phyloP scores from a whole-genome alignment of 1,140 invertebrate species.

The Cherax quadricarinatus region DNA sequence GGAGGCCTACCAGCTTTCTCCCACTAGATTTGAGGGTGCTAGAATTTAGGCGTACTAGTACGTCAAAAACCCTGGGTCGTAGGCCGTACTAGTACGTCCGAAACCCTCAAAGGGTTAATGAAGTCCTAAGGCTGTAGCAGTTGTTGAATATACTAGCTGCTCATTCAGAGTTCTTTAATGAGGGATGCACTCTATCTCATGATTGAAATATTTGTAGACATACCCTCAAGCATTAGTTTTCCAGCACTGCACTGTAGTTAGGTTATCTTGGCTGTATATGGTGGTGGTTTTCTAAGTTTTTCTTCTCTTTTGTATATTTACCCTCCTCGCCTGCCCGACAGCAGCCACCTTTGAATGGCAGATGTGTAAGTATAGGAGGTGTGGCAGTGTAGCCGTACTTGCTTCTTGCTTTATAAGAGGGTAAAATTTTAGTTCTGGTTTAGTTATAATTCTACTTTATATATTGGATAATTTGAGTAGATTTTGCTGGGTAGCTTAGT shows the following conservation, averaged over 20 bases:
- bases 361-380: slow-evolving; percentile 64
- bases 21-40: no score
- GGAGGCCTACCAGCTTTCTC: no score
- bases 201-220: background rate
- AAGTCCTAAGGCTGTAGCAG: background rate
- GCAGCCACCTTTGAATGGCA: slow-evolving; percentile 64
- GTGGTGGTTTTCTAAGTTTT: slow-evolving; percentile 69
- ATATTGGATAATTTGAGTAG: no score
- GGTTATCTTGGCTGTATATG: slow-evolving; percentile 45
- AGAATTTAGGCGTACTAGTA: no score
- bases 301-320: slow-evolving; percentile 64
- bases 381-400: slow-evolving; percentile 5
- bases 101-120: no score
- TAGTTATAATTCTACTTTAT: no score
- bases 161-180: background rate
- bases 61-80: no score
- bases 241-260: slow-evolving; percentile 42
- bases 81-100: no score
- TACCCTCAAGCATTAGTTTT: slow-evolving; percentile 17
- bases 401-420: background rate
- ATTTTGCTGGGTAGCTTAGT: no score
- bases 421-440: background rate
- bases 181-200: background rate
- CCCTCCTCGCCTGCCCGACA: slow-evolving; percentile 50
- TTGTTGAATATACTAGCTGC: background rate